A percentile compares a stretch with the other conserved stretches of the same genome.
Evolutionary conservation across 2,113 vertebrate species (phyloP).

Genomic region (Enhydra lutris): DNA sequence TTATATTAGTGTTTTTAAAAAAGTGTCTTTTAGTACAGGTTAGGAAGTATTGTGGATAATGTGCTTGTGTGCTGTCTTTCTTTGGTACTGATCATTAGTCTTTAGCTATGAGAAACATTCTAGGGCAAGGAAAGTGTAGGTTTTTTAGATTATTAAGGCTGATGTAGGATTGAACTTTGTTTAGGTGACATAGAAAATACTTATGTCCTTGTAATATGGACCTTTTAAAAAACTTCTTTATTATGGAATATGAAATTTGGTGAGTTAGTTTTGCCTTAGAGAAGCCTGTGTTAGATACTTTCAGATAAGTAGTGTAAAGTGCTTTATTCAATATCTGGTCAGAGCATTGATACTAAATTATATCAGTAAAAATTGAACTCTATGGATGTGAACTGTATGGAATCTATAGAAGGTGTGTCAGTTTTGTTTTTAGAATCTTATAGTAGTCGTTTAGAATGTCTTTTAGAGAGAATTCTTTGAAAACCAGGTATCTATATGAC

Average conservation of each 20-base stretch:
- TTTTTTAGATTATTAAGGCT: not conserved
- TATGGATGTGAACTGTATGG: not conserved
- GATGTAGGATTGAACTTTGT: not conserved
- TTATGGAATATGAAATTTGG: not conserved
- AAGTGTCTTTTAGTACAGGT: not conserved
- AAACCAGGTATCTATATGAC: not conserved
- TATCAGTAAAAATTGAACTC: not conserved
- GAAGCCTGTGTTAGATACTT: not conserved
- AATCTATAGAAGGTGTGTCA: not conserved
- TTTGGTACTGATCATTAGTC: not conserved
- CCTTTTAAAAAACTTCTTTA: not conserved
- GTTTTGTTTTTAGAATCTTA: not conserved
- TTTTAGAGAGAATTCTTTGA: not conserved
- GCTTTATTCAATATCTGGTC: not conserved
- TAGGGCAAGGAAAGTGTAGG: not conserved
- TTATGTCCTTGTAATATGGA: not conserved
- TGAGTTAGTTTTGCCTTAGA: slow-evolving; percentile 11
- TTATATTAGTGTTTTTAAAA: not conserved
- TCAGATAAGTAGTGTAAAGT: not conserved
- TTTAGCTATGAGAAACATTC: not conserved
- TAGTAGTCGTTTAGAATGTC: not conserved
- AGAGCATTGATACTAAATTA: not conserved
- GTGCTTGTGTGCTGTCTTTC: not conserved
- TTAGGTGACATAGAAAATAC: not conserved
- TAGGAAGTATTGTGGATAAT: not conserved